These are phyloP conservation scores for Spheniscus humboldti DNA, from an alignment of 2,797 vertebrate genomes.

Conservation along the genomic window DNA sequence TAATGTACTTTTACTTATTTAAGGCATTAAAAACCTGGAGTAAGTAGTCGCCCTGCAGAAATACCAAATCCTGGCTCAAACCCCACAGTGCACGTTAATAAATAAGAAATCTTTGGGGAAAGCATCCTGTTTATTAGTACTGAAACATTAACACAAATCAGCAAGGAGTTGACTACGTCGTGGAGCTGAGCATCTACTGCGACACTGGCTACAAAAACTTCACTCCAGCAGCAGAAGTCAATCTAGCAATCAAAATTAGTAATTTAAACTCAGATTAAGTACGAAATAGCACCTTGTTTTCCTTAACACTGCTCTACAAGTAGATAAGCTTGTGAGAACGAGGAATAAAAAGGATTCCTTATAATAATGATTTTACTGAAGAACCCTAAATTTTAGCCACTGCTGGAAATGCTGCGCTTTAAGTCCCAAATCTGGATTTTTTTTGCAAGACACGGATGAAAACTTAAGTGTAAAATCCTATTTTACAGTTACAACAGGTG, in stretches of 20 bases:
- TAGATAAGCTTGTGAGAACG: not conserved
- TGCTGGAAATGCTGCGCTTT: not conserved
- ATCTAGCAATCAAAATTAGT: not conserved
- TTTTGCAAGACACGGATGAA: not conserved
- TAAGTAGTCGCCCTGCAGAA: not conserved
- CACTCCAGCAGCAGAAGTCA: too few species aligned
- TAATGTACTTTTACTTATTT: too few species aligned
- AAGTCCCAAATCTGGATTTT: not conserved
- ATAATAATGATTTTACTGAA: not conserved
- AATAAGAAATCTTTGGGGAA: not conserved
- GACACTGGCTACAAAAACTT: not conserved
- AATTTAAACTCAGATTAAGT: not conserved
- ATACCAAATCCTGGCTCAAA: not conserved
- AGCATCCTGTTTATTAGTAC: not conserved
- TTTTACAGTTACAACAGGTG: not conserved
- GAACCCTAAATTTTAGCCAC: not conserved
- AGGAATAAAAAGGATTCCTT: not conserved
- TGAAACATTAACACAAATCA: not conserved
- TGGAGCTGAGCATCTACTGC: not conserved
- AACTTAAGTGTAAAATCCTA: not conserved
- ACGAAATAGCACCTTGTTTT: not conserved
- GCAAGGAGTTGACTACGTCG: fast-evolving
- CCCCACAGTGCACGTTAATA: fast-evolving
- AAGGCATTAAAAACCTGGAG: not conserved
- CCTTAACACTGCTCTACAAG: not conserved